phyloP scores from a whole-genome alignment of 2,797 vertebrate genomes.

The Chiloscyllium punctatum region DNA sequence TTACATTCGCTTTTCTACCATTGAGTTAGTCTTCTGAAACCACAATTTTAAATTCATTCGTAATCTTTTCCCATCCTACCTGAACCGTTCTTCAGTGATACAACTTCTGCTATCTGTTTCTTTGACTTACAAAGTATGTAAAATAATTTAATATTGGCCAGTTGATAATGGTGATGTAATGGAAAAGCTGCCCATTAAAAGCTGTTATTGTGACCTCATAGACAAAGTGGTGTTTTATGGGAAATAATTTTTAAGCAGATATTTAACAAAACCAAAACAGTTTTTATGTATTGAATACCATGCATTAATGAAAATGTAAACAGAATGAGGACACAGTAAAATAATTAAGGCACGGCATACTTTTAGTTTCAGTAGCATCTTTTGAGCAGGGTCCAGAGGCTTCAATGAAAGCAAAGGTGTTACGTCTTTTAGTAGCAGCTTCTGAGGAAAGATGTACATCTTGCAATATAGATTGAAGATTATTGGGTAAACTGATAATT shows the following conservation, averaged over 20 bases:
- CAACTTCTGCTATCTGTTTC: background rate
- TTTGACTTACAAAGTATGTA: background rate
- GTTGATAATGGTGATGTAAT: background rate
- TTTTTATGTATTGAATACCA: background rate
- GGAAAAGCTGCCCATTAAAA: background rate
- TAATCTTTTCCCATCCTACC: background rate
- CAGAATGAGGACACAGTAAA: background rate
- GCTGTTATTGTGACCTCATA: slow-evolving; percentile 28
- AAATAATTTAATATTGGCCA: background rate
- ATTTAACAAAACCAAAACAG: slow-evolving; percentile 19
- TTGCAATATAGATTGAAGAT: slow-evolving; percentile 20
- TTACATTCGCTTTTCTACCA: background rate
- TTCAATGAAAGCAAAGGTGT: background rate
- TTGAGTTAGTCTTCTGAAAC: background rate
- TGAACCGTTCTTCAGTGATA: background rate
- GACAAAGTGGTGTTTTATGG: slow-evolving; percentile 22
- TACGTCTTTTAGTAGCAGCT: background rate
- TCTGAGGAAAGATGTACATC: background rate
- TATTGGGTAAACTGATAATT: background rate
- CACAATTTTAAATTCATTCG: no score
- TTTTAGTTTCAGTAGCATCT: background rate
- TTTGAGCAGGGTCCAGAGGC: background rate
- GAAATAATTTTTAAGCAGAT: background rate
- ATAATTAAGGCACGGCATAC: background rate
- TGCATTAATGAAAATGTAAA: background rate